Base-by-base conservation (phyloP, 2,797 vertebrate genomes). In the Pogonophryne albipinna region DNA sequence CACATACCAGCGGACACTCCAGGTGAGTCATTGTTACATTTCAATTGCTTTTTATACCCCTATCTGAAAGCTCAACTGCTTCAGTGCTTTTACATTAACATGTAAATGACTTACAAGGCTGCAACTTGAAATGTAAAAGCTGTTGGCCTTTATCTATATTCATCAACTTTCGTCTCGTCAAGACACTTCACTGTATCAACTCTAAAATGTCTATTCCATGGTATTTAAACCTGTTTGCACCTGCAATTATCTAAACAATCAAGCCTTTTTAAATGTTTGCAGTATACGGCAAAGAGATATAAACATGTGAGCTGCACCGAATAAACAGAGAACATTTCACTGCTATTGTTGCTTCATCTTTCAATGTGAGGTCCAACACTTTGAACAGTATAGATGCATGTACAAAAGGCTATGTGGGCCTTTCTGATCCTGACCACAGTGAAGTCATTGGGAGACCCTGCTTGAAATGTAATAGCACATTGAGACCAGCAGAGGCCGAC, bases 401-500 rank as follows among this genome's bases (percentile, higher is more conserved):
- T 46, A 47, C 20, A 13, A 6, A 11, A 0, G 19, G 19, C 19
- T 20, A 23, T 23, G 19, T 19, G 34, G 34, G 41, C 14, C 6
- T 13, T 2, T 66, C 14, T 2, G 8, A 57, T 19, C 42, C 56
- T 27, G 47, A 70, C 57, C 46, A 70, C 11, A 23, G 31, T 2
- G 8, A 20, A 16, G 1, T 41, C 10, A 10, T 23, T 2, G 3
- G n/a, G 17, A 55, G 58, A 31, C 7, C 6, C 17, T n/a, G 0
- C 3, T 27, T 56, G n/a, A 19, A 0, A 10, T 80, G 88, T 71
- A 89, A 76, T 83, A 34, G 14, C 50, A 69, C 14, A 14, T 15
- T 5, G 9, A 49, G 2, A 4, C 85, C 91, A 83, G 64, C 80
- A 89, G 91, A 79, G 82, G 89, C 1, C 79, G 77, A 75, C 84